Percentiles rank a stretch among this genome's conserved stretches.
Evolutionary conservation across 2,797 vertebrate genomes (phyloP).

Genomic region (Sphenodon punctatus): DNA sequence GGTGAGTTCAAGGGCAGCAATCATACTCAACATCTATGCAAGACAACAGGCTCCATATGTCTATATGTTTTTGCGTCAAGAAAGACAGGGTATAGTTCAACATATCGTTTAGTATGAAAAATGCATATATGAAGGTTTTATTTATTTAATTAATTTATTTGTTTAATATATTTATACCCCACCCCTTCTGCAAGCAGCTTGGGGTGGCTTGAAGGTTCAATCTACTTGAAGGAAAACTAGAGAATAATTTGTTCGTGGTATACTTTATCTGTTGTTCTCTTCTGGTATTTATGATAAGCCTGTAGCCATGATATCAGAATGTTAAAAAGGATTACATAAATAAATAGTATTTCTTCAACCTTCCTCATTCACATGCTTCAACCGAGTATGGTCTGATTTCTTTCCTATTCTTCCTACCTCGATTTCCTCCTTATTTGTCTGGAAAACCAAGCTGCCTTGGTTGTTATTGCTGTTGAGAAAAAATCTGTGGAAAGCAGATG

Average conservation of each 20-base stretch:
- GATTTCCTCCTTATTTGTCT: conserved; percentile 1
- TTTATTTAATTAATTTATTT: too few relatives aligned
- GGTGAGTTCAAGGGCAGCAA: neutral
- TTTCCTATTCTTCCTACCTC: neutral
- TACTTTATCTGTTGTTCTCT: neutral
- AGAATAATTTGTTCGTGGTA: neutral
- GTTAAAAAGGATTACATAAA: neutral
- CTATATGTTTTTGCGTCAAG: fast-evolving
- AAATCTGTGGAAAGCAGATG: neutral
- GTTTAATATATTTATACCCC: too few relatives aligned
- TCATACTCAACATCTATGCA: neutral
- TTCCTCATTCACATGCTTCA: neutral
- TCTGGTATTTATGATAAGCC: fast-evolving
- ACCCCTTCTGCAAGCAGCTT: too few relatives aligned
- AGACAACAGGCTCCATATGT: neutral
- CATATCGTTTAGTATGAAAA: neutral
- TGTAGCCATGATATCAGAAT: fast-evolving
- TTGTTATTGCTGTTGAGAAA: neutral
- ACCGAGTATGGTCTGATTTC: neutral
- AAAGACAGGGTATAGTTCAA: neutral
- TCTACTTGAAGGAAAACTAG: neutral
- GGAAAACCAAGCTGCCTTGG: conserved; percentile 13
- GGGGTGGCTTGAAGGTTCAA: too few relatives aligned
- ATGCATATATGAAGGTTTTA: neutral
- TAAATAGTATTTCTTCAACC: neutral